A percentile compares a stretch with the other conserved stretches of the same genome.
These are phyloP conservation scores for Gobio occitaniae DNA, from an alignment of 2,797 vertebrate species.

Conservation along the genomic window DNA sequence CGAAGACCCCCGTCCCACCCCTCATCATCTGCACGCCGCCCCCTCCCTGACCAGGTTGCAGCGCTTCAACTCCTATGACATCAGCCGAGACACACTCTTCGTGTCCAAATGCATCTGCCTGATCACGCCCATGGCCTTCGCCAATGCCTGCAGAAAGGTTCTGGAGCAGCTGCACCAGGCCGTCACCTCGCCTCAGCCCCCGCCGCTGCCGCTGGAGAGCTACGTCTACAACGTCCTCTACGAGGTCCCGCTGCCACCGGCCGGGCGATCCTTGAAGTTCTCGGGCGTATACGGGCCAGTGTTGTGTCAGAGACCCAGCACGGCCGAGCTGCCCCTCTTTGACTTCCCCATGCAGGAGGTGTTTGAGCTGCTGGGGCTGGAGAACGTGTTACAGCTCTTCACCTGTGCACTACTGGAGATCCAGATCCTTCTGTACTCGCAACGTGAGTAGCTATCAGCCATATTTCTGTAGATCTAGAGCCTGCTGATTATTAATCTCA, in stretches of 20 bases:
- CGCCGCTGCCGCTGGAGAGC: conserved; percentile 96
- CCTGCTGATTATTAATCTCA: not conserved
- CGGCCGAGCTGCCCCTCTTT: conserved; percentile 92
- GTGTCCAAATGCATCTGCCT: conserved; percentile 99
- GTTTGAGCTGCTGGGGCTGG: conserved; percentile 93
- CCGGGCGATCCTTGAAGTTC: conserved; percentile 95
- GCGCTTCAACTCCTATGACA: conserved; percentile 98
- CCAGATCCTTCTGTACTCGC: conserved; percentile 98
- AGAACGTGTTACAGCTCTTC: conserved; percentile 96
- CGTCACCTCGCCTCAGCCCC: conserved; percentile 92
- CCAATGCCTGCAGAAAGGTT: conserved; percentile 92
- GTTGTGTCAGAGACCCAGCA: conserved; percentile 96
- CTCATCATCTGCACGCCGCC: conserved; percentile 82
- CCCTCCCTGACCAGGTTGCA: conserved; percentile 91
- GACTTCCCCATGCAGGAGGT: conserved; percentile 93
- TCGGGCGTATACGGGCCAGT: conserved; percentile 93
- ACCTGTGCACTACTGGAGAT: conserved; percentile 97
- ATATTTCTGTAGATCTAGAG: not conserved
- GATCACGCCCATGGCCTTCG: conserved; percentile 96
- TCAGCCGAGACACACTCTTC: conserved; percentile 94
- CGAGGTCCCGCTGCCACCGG: conserved; percentile 94
- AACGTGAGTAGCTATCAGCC: conserved; percentile 85
- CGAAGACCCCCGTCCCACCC: conserved; percentile 75
- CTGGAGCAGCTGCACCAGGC: conserved; percentile 94
- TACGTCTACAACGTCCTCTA: conserved; percentile 98